A percentile compares a stretch with the other conserved stretches of the same genome.
Evolutionary conservation across 64 coral and sea anemone species (phyloP).

Genomic region (Dendrophyllia cribrosa): DNA sequence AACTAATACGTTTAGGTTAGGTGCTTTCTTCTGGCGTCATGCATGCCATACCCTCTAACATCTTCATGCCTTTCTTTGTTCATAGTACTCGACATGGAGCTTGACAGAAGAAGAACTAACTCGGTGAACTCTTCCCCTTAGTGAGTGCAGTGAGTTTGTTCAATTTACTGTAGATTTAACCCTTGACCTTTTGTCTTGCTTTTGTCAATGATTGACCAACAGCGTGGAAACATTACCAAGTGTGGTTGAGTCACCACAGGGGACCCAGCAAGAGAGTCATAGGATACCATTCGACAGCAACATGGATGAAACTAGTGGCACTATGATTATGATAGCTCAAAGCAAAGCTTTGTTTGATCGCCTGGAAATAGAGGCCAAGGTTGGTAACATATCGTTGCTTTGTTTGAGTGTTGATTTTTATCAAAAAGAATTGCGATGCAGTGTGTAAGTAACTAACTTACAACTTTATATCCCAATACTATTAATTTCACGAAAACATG

Average conservation of each 20-base stretch:
- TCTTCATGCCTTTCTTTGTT: background rate
- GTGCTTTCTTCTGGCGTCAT: too few relatives aligned
- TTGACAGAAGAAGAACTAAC: conserved; percentile 31
- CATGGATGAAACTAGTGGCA: conserved; percentile 47
- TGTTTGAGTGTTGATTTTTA: background rate
- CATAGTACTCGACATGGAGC: conserved; percentile 34
- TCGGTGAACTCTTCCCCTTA: background rate
- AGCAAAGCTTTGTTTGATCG: conserved; percentile 48
- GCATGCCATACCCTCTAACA: background rate
- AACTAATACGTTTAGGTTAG: too few relatives aligned
- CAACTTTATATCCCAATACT: too few relatives aligned
- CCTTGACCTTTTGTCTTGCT: background rate
- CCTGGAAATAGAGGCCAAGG: conserved; percentile 39
- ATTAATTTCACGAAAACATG: too few relatives aligned
- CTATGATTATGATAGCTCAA: conserved; percentile 46
- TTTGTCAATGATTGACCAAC: background rate
- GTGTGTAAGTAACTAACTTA: too few relatives aligned
- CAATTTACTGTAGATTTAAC: background rate
- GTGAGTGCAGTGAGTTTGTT: background rate
- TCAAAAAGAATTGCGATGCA: too few relatives aligned
- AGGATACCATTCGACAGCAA: conserved; percentile 6
- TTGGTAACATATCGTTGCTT: background rate
- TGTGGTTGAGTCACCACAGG: background rate
- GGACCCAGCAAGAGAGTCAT: background rate
- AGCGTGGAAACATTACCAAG: conserved; percentile 17